A percentile compares a stretch with the other conserved stretches of the same genome.
Evolutionary conservation across 1,140 invertebrate species (phyloP).

Genomic region (Ceratoteleas bidentatus): DNA sequence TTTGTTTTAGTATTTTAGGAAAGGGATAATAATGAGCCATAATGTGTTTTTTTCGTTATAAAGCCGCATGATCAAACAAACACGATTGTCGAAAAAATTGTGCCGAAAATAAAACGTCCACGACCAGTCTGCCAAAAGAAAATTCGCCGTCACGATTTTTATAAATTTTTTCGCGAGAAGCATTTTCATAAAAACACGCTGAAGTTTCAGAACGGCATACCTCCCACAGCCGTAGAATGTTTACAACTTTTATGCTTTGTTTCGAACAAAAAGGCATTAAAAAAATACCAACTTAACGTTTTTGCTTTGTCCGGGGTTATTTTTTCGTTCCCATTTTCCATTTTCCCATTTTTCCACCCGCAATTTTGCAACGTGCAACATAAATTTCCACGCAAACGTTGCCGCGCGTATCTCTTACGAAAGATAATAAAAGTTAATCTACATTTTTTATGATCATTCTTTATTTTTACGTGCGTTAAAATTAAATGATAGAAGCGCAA

Average conservation of each 20-base stretch:
- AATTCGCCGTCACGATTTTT: conserved; percentile 31
- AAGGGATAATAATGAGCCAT: not conserved
- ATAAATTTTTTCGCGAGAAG: conserved; percentile 42
- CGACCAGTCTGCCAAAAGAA: conserved; percentile 38
- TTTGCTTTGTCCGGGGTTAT: not conserved
- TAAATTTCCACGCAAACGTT: conserved; percentile 55
- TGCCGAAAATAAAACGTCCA: conserved; percentile 21
- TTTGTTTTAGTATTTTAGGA: no score
- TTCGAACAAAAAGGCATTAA: conserved; percentile 23
- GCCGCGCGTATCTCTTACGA: conserved; percentile 51
- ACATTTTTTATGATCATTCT: conserved; percentile 54
- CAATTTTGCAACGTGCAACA: conserved; percentile 39
- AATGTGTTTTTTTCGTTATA: not conserved
- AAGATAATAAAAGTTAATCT: conserved; percentile 62
- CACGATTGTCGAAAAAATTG: conserved; percentile 14
- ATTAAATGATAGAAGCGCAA: conserved; percentile 48
- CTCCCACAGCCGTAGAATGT: conserved; percentile 44
- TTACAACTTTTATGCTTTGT: conserved; percentile 51
- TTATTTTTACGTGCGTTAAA: conserved; percentile 59
- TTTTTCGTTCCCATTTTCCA: no score
- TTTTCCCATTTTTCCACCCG: no score
- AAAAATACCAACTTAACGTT: conserved; percentile 44
- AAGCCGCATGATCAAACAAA: conserved; percentile 6
- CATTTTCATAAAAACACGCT: conserved; percentile 40
- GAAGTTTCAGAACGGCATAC: conserved; percentile 36